Evolutionary conservation across 2,888 invertebrate species (phyloP), one percentile per base, ranked within the genome.

Genomic region (Bombylius discolor): DNA sequence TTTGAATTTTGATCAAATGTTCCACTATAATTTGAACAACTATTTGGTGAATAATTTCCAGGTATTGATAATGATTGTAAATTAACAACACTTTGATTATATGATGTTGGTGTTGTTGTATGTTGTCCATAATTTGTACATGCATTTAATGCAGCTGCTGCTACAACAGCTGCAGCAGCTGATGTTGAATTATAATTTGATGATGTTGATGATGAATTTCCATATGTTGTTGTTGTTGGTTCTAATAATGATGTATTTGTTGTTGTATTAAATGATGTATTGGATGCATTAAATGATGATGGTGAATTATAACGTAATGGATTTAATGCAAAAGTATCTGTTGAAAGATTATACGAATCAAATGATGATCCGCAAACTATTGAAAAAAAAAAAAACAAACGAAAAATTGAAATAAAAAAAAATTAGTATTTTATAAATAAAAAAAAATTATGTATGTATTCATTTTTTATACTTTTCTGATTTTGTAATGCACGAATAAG

Each of bases 401-500:
- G 36, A 34, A 52, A 13, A 51, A 42, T 31, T 12, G 11, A 1
- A n/a, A 51, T 31, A 31, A 1, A 39, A 47, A 36, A 9, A 53
- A 42, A 42, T 42, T 36, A 7, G 1, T 36, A 36, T 5, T 36
- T 36, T 36, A 1, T 36, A 7, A 7, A 36, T 36, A 36, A 36
- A 42, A 42, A 5, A 11, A 42, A 42, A 50, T 23, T 42, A 8
- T 36, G n/a, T 6, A 31, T 23, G 1, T 55, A 32, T 23, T 23
- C 23, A 23, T 1, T 23, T 23, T 23, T 23, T 23, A 23, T 23
- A 64, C 64, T 61, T 60, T 64, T 64, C 59, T 87, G 87, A 64
- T 87, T 87, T 75, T 92, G 90, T 47, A 92, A 77, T 32, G 91
- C 89, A 64, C 87, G 83, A 64, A 94, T 89, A 87, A 93, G 89